A percentile compares a stretch with the other conserved stretches of the same genome.
These are phyloP conservation scores for Podarcis raffonei DNA, from an alignment of 2,113 vertebrate genomes.

Conservation along the genomic window DNA sequence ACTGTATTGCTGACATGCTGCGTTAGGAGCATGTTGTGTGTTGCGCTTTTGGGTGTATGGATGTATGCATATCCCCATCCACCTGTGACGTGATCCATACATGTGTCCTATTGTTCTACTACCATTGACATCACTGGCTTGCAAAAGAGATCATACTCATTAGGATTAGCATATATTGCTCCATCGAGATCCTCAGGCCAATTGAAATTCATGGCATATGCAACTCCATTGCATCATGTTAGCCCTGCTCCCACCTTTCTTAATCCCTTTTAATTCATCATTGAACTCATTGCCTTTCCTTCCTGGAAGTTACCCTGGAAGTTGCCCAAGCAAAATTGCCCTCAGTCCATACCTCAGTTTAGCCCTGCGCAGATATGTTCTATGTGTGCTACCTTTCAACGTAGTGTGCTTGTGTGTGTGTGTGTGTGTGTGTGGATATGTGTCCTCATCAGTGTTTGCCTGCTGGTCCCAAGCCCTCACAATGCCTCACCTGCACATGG, in stretches of 20 bases:
- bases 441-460: not conserved
- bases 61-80: no score
- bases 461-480: not conserved
- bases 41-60: no score
- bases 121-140: not conserved
- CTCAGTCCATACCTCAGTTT: not conserved
- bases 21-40: no score
- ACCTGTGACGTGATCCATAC: no score
- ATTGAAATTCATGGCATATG: not conserved
- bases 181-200: not conserved
- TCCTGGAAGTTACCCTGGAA: not conserved
- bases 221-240: not conserved
- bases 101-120: not conserved
- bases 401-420: not conserved
- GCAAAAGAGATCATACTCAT: not conserved
- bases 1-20: no score
- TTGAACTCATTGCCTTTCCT: rapidly evolving
- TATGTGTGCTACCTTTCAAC: no score
- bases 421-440: not conserved
- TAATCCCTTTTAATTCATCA: not conserved
- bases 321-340: not conserved
- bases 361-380: not conserved
- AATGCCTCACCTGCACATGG: not conserved
- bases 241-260: slow-evolving; percentile 5
- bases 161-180: not conserved